These are phyloP conservation scores for Agriopis marginaria DNA, from an alignment of 2,888 invertebrate genomes.

Conservation along the genomic window DNA sequence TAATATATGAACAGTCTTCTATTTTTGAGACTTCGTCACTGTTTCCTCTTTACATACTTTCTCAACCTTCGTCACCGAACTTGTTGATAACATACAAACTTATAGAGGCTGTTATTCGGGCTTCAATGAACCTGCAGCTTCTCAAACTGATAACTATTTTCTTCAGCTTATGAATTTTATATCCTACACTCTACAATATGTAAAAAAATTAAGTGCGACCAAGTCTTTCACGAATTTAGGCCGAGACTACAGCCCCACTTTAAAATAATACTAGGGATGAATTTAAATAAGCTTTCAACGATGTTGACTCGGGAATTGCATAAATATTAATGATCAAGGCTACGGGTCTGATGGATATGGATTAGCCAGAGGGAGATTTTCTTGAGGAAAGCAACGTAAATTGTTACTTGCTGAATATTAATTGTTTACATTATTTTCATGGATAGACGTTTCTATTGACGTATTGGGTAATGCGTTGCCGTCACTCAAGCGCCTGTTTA, in stretches of 20 bases:
- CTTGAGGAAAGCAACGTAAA: constrained; percentile 29
- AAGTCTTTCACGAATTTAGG: constrained; percentile 65
- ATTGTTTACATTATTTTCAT: constrained; percentile 35
- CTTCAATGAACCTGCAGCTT: constrained; percentile 40
- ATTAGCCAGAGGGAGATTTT: constrained; percentile 57
- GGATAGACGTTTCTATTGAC: constrained; percentile 58
- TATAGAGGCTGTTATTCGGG: constrained; percentile 35
- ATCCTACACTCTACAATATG: constrained; percentile 34
- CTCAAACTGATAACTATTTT: constrained; percentile 26
- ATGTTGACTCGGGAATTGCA: constrained; percentile 74
- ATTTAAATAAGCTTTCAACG: constrained; percentile 81
- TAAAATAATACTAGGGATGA: constrained; percentile 76
- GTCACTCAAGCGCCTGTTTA: constrained; percentile 57
- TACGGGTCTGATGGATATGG: constrained; percentile 73
- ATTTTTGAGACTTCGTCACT: constrained; percentile 1
- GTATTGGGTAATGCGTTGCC: constrained; percentile 61
- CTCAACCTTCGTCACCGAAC: constrained; percentile 44
- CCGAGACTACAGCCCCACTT: constrained; percentile 63
- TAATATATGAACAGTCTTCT: not conserved
- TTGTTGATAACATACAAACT: constrained; percentile 42
- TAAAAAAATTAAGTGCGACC: constrained; percentile 70
- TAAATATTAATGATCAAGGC: constrained; percentile 79
- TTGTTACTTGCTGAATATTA: constrained; percentile 45
- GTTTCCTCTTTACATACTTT: constrained; percentile 24
- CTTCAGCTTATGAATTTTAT: constrained; percentile 20